A percentile compares a stretch with the other conserved stretches of the same genome.
Conservation (phyloP, 1,140 invertebrate species). For the Charaxes varanes region DNA sequence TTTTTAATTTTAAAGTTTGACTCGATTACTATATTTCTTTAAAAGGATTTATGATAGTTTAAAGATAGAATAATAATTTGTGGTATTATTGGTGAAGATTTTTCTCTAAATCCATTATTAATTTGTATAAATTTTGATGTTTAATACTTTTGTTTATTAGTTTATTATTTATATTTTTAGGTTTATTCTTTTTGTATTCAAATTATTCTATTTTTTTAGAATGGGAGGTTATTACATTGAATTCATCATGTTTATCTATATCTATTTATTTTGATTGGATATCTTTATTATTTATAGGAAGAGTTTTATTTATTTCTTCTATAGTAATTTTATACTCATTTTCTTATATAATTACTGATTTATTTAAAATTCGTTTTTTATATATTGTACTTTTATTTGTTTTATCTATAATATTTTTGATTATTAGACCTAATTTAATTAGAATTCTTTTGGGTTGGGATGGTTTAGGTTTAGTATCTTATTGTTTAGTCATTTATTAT, state of each 20-base stretch:
- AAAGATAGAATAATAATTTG: slow-evolving; percentile 77
- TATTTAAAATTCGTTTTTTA: no score
- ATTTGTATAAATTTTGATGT: slow-evolving; percentile 49
- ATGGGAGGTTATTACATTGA: slow-evolving; percentile 67
- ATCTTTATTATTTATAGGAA: slow-evolving; percentile 76
- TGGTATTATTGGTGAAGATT: slow-evolving; percentile 73
- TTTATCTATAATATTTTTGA: no score
- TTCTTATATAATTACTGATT: no score
- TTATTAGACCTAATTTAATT: not conserved
- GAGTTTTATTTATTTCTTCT: no score
- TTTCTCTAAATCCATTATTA: slow-evolving; percentile 61
- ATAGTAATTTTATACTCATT: no score
- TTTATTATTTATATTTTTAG: slow-evolving; percentile 38
- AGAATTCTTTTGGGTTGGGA: no score
- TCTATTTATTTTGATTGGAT: slow-evolving; percentile 77
- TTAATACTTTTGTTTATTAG: slow-evolving; percentile 52
- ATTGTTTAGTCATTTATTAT: no score
- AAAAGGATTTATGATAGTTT: slow-evolving; percentile 79
- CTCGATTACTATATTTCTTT: slow-evolving; percentile 71
- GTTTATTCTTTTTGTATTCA: slow-evolving; percentile 61
- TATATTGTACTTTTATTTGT: no score
- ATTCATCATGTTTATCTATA: slow-evolving; percentile 64
- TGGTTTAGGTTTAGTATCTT: no score
- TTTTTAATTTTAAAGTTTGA: slow-evolving; percentile 74
- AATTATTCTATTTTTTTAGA: slow-evolving; percentile 71